phyloP scores from a whole-genome alignment of 2,888 invertebrate genomes.

The Pecten maximus region DNA sequence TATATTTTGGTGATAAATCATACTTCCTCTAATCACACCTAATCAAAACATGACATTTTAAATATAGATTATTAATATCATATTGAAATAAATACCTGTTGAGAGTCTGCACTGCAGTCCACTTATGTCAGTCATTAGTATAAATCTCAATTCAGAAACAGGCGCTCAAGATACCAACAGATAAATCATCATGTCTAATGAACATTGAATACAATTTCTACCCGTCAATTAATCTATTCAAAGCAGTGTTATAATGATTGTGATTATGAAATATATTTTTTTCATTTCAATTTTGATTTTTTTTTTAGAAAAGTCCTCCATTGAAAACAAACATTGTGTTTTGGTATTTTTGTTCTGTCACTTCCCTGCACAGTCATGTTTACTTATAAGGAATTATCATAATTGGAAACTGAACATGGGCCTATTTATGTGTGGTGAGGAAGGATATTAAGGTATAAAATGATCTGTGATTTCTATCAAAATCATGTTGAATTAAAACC shows the following conservation, averaged over 20 bases:
- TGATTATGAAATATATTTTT: neutral
- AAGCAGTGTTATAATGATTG: neutral
- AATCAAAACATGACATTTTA: neutral
- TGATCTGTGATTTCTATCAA: neutral
- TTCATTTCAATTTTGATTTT: neutral
- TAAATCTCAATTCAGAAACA: neutral
- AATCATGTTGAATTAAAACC: neutral
- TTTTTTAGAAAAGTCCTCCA: neutral
- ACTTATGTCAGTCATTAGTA: neutral
- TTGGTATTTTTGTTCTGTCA: neutral
- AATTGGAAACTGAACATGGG: neutral
- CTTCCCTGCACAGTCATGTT: neutral
- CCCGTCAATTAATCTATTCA: neutral
- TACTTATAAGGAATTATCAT: neutral
- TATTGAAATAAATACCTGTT: neutral
- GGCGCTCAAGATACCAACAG: neutral
- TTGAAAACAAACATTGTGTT: neutral
- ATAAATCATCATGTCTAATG: neutral
- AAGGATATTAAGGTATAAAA: too few relatives aligned
- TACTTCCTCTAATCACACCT: neutral
- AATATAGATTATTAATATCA: neutral
- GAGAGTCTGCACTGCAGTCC: neutral
- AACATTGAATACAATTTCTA: neutral
- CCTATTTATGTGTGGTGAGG: neutral
- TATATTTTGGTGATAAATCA: neutral